Conservation (phyloP, 2,888 invertebrate genomes). For the Exocentrus adspersus region DNA sequence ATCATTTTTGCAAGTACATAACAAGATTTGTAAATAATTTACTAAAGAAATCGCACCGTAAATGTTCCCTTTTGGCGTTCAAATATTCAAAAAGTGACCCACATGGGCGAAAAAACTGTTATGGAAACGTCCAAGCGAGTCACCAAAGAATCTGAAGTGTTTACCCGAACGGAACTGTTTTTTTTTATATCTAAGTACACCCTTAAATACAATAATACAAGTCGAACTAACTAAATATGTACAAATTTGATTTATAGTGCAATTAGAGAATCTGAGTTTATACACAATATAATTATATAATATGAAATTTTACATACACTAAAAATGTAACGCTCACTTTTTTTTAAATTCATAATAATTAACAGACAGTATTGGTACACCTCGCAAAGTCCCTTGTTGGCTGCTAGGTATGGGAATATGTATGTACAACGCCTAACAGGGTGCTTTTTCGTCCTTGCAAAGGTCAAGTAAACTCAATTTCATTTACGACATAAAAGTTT, state of each 20-base stretch:
- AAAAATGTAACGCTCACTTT: slow-evolving; percentile 10
- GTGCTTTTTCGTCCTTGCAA: slow-evolving; percentile 5
- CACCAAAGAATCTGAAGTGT: no score
- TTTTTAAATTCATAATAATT: not conserved
- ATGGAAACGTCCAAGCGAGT: no score
- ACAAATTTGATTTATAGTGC: slow-evolving; percentile 27
- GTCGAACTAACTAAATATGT: slow-evolving; percentile 19
- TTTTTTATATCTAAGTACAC: no score
- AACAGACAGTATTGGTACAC: slow-evolving; percentile 19
- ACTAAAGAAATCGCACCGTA: no score
- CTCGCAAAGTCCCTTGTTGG: slow-evolving; percentile 12
- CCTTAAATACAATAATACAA: not conserved
- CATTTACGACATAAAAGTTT: no score
- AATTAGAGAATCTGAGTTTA: slow-evolving; percentile 19
- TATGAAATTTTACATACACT: slow-evolving; percentile 26
- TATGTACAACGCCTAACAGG: slow-evolving; percentile 12
- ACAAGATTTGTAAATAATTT: no score
- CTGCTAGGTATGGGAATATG: slow-evolving; percentile 16
- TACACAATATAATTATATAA: slow-evolving; percentile 24
- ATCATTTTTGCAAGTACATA: no score
- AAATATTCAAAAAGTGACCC: no score
- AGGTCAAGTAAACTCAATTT: no score
- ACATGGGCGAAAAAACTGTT: no score
- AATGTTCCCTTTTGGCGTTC: no score
- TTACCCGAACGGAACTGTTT: no score